These are phyloP conservation scores for Pachycephala philippinensis DNA, from an alignment of 2,113 vertebrate genomes.

Conservation along the genomic window DNA sequence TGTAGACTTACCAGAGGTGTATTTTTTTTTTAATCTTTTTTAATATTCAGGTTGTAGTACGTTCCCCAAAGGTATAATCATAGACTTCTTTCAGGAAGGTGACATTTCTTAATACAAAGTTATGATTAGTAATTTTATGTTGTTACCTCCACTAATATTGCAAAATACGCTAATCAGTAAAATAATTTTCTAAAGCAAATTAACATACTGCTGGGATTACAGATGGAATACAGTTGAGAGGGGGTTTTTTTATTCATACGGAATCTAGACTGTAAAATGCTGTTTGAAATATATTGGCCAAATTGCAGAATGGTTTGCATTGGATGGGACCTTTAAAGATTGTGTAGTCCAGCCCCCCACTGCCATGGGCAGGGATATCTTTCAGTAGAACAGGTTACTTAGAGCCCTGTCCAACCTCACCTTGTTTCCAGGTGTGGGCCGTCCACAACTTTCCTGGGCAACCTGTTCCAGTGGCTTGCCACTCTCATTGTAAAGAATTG, in stretches of 20 bases:
- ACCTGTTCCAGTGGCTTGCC: background rate
- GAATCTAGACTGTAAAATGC: background rate
- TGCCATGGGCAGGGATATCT: background rate
- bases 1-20: background rate
- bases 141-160: background rate
- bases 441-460: background rate
- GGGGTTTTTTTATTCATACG: background rate
- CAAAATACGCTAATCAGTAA: background rate
- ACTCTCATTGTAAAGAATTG: background rate
- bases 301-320: background rate
- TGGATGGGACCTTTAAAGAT: background rate
- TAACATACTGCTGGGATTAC: background rate
- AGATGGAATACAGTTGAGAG: background rate
- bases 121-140: background rate
- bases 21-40: background rate
- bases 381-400: background rate
- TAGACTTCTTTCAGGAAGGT: background rate
- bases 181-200: background rate
- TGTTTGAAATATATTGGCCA: background rate
- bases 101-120: background rate
- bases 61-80: background rate
- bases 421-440: background rate
- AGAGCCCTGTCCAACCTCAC: fast-evolving
- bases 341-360: background rate
- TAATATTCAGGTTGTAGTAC: background rate